These are phyloP conservation scores for Aldrovandia affinis DNA, from an alignment of 2,797 vertebrate genomes.

Conservation along the genomic window DNA sequence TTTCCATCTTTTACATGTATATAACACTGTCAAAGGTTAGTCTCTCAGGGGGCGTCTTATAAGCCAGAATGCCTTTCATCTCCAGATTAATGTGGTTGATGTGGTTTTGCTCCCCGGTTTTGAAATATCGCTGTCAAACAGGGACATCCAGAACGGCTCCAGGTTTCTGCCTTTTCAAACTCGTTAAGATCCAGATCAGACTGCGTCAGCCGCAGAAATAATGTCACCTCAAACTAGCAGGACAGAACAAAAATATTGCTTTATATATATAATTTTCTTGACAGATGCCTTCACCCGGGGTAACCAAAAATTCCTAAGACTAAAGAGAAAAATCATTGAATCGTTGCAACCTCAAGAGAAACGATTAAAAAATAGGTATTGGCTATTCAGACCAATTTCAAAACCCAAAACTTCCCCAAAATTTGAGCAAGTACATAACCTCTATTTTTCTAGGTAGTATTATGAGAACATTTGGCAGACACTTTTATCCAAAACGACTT, in stretches of 20 bases:
- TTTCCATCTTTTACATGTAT: conserved; percentile 13
- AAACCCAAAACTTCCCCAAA: too few species aligned
- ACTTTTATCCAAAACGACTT: too few species aligned
- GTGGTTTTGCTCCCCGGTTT: conserved; percentile 48
- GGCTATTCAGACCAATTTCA: too few species aligned
- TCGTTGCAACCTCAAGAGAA: too few species aligned
- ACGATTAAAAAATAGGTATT: too few species aligned
- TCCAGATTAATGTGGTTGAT: conserved; percentile 50
- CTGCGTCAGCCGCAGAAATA: not conserved
- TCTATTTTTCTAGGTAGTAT: too few species aligned
- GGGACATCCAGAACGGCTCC: conserved; percentile 46
- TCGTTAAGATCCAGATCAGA: conserved; percentile 23
- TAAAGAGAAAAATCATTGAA: too few species aligned
- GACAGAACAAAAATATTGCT: not conserved
- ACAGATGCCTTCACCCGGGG: not conserved
- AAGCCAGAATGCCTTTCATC: conserved; percentile 49
- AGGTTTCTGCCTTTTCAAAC: conserved; percentile 43
- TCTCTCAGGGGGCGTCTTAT: conserved; percentile 37
- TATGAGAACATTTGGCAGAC: too few species aligned
- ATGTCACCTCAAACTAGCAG: not conserved
- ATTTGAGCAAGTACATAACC: too few species aligned
- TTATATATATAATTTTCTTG: too few species aligned
- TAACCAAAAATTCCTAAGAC: too few species aligned
- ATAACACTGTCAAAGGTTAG: conserved; percentile 15
- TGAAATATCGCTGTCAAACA: conserved; percentile 45